Percentiles rank a stretch among this genome's conserved stretches.
Evolutionary conservation across 1,140 invertebrate species (phyloP).

Genomic region (Drosophila nebulosa): DNA sequence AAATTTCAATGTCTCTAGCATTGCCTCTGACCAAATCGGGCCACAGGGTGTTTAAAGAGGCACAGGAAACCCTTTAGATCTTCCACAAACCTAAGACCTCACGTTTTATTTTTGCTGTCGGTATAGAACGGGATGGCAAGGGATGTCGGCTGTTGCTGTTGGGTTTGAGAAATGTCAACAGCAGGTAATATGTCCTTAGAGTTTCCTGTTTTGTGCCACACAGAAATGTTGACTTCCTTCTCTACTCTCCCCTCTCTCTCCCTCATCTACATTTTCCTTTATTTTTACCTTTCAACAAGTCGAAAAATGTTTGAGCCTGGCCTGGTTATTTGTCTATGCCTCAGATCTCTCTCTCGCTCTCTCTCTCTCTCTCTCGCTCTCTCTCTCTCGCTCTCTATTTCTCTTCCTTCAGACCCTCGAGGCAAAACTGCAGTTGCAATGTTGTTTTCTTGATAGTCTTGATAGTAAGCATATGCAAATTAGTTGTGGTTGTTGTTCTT

Average conservation of each 20-base stretch:
- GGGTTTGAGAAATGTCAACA: conserved; percentile 62
- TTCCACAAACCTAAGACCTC: conserved; percentile 45
- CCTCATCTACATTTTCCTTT: too few species aligned
- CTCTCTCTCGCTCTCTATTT: too few species aligned
- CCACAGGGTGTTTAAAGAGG: background rate
- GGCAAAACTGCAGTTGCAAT: conserved; percentile 2
- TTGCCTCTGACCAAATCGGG: background rate
- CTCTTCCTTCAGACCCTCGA: background rate
- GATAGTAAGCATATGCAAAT: conserved; percentile 39
- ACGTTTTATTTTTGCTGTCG: conserved; percentile 48
- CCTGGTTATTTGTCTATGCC: background rate
- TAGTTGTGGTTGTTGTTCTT: background rate
- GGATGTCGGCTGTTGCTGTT: background rate
- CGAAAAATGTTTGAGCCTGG: background rate
- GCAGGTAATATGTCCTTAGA: conserved; percentile 64
- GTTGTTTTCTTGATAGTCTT: conserved; percentile 3
- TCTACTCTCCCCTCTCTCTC: background rate
- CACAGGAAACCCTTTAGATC: conserved; percentile 39
- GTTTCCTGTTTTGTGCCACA: conserved; percentile 46
- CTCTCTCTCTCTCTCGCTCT: background rate
- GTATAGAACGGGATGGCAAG: too few species aligned
- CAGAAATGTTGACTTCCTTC: background rate
- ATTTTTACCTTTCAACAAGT: background rate
- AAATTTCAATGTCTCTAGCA: background rate
- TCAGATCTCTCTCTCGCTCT: background rate